phyloP scores from a whole-genome alignment of 2,888 invertebrate genomes.

The Dinocampus coccinellae region DNA sequence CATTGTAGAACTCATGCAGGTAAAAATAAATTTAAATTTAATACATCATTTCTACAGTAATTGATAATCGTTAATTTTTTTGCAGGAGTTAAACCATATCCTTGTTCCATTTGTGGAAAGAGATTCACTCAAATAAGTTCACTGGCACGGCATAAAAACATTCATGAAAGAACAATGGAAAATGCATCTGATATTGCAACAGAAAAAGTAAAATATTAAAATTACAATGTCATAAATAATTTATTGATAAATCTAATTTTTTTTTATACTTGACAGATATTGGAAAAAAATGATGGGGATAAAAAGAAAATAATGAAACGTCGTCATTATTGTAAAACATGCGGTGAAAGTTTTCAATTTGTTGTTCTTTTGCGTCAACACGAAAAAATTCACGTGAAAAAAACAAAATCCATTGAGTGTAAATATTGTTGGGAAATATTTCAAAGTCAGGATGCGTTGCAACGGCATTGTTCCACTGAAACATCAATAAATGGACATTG shows the following conservation, averaged over 20 bases:
- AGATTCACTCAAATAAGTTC: conserved; percentile 63
- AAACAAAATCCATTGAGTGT: conserved; percentile 42
- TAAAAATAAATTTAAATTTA: conserved; percentile 41
- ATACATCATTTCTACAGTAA: no score
- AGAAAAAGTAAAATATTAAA: neutral
- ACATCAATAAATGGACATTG: neutral
- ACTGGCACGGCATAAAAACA: conserved; percentile 58
- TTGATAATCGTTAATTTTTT: neutral
- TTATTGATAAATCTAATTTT: neutral
- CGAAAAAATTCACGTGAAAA: conserved; percentile 54
- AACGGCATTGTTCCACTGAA: neutral
- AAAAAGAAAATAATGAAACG: conserved; percentile 51
- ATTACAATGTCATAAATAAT: neutral
- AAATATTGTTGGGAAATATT: conserved; percentile 52
- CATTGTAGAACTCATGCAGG: conserved; percentile 67
- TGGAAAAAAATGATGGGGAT: conserved; percentile 31
- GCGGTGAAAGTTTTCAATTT: conserved; percentile 63
- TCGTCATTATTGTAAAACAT: conserved; percentile 61
- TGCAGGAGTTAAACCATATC: conserved; percentile 64
- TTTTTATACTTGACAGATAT: conserved; percentile 14
- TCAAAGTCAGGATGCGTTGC: conserved; percentile 9
- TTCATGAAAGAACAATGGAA: conserved; percentile 51
- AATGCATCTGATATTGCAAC: conserved; percentile 10
- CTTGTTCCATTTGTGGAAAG: conserved; percentile 62
- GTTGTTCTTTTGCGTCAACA: conserved; percentile 59